Evolutionary conservation across 2,888 invertebrate species (phyloP).

Genomic region (Colostygia pectinataria): DNA sequence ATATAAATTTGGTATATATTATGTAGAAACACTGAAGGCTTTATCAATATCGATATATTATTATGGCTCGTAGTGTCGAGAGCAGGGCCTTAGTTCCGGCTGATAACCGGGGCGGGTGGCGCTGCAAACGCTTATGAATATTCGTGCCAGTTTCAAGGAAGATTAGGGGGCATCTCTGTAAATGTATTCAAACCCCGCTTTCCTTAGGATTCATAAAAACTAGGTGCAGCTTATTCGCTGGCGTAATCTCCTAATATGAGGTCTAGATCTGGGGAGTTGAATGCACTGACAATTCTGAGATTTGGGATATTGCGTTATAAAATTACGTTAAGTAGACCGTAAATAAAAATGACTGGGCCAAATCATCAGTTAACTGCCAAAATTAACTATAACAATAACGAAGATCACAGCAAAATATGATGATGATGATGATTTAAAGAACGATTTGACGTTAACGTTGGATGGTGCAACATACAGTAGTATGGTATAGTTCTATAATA

Average conservation of each 20-base stretch:
- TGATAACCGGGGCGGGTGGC: constrained; percentile 59
- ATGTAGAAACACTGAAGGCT: constrained; percentile 5
- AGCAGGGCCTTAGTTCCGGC: constrained; percentile 45
- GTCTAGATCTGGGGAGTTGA: constrained; percentile 1
- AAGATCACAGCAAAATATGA: too few relatives aligned
- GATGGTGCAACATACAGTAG: too few relatives aligned
- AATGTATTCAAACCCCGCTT: constrained; percentile 34
- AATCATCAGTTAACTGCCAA: too few relatives aligned
- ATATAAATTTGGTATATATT: too few relatives aligned
- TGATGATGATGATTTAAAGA: too few relatives aligned
- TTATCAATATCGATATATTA: constrained; percentile 24
- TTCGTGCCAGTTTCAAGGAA: constrained; percentile 49
- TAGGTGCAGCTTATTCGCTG: constrained; percentile 26
- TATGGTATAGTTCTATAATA: too few relatives aligned
- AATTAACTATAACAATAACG: too few relatives aligned
- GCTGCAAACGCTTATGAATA: constrained; percentile 52
- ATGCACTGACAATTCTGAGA: neutral
- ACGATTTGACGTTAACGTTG: too few relatives aligned
- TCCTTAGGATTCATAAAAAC: constrained; percentile 29
- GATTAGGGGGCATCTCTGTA: constrained; percentile 52
- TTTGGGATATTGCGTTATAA: too few relatives aligned
- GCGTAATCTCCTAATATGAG: constrained; percentile 26
- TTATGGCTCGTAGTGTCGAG: constrained; percentile 29
- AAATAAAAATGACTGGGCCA: too few relatives aligned
- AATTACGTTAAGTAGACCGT: too few relatives aligned